phyloP scores from a whole-genome alignment of 2,888 invertebrate species.

The Meloe dianella region DNA sequence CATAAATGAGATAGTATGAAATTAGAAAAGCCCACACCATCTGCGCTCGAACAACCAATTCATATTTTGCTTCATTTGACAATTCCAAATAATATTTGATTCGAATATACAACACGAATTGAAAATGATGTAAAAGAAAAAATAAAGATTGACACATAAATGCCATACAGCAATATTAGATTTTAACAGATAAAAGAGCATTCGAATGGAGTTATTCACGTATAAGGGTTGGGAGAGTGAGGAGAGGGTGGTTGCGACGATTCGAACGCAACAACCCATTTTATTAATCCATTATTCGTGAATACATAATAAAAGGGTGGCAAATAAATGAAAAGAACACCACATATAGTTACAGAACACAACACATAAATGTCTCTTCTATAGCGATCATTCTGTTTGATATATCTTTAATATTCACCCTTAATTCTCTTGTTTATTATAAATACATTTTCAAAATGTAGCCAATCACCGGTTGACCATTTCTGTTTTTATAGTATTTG shows the following conservation, averaged over 20 bases:
- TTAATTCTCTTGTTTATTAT: background rate
- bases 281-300: constrained; percentile 41
- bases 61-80: background rate
- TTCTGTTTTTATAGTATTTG: background rate
- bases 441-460: background rate
- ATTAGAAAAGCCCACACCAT: constrained; percentile 38
- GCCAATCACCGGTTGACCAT: background rate
- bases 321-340: constrained; percentile 35
- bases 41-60: constrained; percentile 30
- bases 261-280: constrained; percentile 39
- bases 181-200: constrained; percentile 31
- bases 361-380: constrained; percentile 19
- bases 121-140: background rate
- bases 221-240: too few species aligned
- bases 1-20: constrained; percentile 34
- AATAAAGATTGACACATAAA: background rate
- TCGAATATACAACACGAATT: background rate
- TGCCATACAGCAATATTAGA: constrained; percentile 36
- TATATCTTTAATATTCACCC: background rate
- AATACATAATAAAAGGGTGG: constrained; percentile 36
- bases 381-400: constrained; percentile 9
- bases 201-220: constrained; percentile 12
- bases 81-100: background rate
- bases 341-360: constrained; percentile 28
- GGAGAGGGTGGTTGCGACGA: constrained; percentile 7